Base-by-base conservation (phyloP, 1,140 invertebrate species). In the Delia radicum region DNA sequence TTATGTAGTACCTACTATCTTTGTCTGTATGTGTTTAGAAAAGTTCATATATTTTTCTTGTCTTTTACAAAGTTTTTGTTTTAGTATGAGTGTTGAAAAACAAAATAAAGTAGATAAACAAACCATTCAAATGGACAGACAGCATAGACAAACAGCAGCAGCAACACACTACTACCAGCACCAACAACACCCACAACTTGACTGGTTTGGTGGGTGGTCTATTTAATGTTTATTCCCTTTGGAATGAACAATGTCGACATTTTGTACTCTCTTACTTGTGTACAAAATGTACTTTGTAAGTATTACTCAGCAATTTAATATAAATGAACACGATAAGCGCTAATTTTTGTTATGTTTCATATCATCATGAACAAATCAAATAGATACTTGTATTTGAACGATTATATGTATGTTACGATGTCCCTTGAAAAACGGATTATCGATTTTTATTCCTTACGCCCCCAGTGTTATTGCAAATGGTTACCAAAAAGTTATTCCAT, bases 271-370 rank as follows among this genome's bases (percentile, higher is more conserved):
- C 10, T 42, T 10, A 10, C 37, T 42, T 10, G 2, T 42, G 10
- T 42, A 2, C 18, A n/a, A 18, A 18, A 48, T 48, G n/a, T 67
- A 21, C 63, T 27, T n/a, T 67, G 65, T 33, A 67, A 67, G 65
- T 33, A 67, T 67, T 67, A 67, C 31, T 67, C 65, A 67, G 65
- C 65, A 33, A 67, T 67, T 67, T 67, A 33, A 33, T 67, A 67
- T 67, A 67, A 67, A 67, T 67, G 65, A 67, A 67, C 65, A 67
- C 65, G 65, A 67, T 67, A 67, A 67, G 65, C 65, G 65, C 65
- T 67, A 67, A 67, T 67, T 67, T 67, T 33, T 33, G 65, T 67
- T 67, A 33, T 67, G 29, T 31, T 67, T 33, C 29, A 33, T 33
- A 67, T 67, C 65, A 67, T 33, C 65, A 67, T 67, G 28, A 67